Base-by-base conservation (phyloP, 1,140 invertebrate genomes). In the Drosophila kikkawai region DNA sequence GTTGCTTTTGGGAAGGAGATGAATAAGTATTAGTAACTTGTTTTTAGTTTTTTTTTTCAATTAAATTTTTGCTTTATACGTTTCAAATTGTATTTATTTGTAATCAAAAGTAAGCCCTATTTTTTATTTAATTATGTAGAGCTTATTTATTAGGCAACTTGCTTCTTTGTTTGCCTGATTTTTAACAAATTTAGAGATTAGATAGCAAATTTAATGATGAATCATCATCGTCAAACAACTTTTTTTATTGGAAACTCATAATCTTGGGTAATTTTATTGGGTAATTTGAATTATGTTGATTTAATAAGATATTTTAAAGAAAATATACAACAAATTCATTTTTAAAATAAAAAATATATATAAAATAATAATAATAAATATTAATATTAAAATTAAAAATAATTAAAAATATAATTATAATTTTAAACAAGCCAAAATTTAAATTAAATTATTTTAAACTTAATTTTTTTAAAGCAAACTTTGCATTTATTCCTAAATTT, bases 101-200 rank as follows among this genome's bases (percentile, higher is more conserved):
- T 7, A 32, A 32, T 48, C 9, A 32, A 44, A 22, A 9, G 2
- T 39, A 59, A 13, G 4, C 8, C 32, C 42, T 29, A 34, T 15
- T 37, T n/a, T n/a, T n/a, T n/a, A n/a, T n/a, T n/a, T n/a, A 2
- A 34, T 60, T 19, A 34, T 11, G 17, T 22, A 42, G 19, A 36
- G 34, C 9, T 56, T 17, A 59, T 32, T 59, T 32, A 59, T 17
- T 17, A 15, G 17, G 39, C 26, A 12, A 22, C 4, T 59, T n/a
- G 8, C 26, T 26, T 26, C 3, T 11, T 44, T 44, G 57, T 13
- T 60, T 34, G 44, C 6, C n/a, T 39, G 6, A 32, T 32, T 6
- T 32, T 55, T n/a, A 32, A 22, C 36, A 12, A 19, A 12, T 11
- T 8, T n/a, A 41, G 36, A 59, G 36, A 59, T 64, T 57, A 63